phyloP scores from a whole-genome alignment of 1,140 invertebrate species.

The Cataglyphis hispanica region DNA sequence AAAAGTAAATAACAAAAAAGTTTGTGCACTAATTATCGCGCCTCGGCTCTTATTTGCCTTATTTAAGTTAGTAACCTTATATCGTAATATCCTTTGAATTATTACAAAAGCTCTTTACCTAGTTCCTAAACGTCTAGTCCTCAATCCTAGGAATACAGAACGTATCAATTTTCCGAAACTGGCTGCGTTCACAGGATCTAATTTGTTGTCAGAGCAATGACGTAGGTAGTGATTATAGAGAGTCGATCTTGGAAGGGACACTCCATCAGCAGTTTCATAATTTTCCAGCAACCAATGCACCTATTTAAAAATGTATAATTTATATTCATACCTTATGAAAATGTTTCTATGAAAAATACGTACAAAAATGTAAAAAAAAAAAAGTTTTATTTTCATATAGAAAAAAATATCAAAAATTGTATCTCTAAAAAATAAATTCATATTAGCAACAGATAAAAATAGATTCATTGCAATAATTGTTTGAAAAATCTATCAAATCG shows the following conservation, averaged over 20 bases:
- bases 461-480: neutral
- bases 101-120: slow-evolving; percentile 86
- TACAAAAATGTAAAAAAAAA: slow-evolving; percentile 5
- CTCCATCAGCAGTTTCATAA: slow-evolving; percentile 99
- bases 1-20: too few species aligned
- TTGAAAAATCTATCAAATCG: neutral
- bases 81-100: neutral
- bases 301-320: slow-evolving; percentile 85
- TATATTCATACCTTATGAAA: slow-evolving; percentile 28
- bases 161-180: slow-evolving; percentile 99
- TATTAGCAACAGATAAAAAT: neutral
- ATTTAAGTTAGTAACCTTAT: neutral
- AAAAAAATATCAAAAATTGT: slow-evolving; percentile 21
- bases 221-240: slow-evolving; percentile 98
- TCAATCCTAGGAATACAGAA: slow-evolving; percentile 97
- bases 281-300: slow-evolving; percentile 99
- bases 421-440: slow-evolving; percentile 5
- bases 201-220: slow-evolving; percentile 97
- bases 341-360: slow-evolving; percentile 4
- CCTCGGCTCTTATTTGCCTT: too few species aligned
- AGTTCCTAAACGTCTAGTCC: slow-evolving; percentile 97
- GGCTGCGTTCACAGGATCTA: slow-evolving; percentile 99
- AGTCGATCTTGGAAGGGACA: slow-evolving; percentile 97
- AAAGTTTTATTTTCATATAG: neutral
- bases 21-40: too few species aligned